phyloP scores from a whole-genome alignment of 2,113 vertebrate species.

The Ophthalmolycus amberensis region DNA sequence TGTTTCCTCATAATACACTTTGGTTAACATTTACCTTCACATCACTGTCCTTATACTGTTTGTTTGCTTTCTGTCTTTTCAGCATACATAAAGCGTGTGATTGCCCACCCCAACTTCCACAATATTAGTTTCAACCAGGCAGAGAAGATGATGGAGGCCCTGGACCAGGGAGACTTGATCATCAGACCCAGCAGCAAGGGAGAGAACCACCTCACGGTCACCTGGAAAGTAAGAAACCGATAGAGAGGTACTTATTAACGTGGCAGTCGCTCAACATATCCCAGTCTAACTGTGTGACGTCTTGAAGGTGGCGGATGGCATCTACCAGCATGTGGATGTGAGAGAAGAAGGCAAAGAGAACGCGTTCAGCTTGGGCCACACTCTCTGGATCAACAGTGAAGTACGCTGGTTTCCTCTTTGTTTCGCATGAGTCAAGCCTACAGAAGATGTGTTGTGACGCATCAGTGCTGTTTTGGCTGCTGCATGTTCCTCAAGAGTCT shows the following conservation, averaged over 20 bases:
- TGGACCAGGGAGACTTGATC: slow-evolving; percentile 98
- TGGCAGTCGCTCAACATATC: neutral
- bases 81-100: slow-evolving; percentile 98
- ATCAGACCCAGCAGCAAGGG: slow-evolving; percentile 99
- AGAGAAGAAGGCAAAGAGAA: slow-evolving; percentile 98
- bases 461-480: neutral
- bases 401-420: slow-evolving; percentile 71
- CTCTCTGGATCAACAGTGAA: slow-evolving; percentile 96
- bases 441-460: neutral
- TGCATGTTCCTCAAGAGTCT: neutral
- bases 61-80: slow-evolving; percentile 2
- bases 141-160: slow-evolving; percentile 99
- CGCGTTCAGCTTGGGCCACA: slow-evolving; percentile 97
- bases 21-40: neutral
- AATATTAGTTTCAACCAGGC: slow-evolving; percentile 99
- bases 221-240: slow-evolving; percentile 87
- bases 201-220: slow-evolving; percentile 97
- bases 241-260: no score
- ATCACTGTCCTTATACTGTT: neutral
- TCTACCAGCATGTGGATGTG: slow-evolving; percentile 97
- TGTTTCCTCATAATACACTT: neutral
- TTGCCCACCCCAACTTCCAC: slow-evolving; percentile 98
- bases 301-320: slow-evolving; percentile 89
- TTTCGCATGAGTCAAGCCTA: neutral
- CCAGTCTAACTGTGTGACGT: slow-evolving; percentile 26